Evolutionary conservation across 2,888 invertebrate genomes (phyloP).

Genomic region (Meiosimyza decipiens): DNA sequence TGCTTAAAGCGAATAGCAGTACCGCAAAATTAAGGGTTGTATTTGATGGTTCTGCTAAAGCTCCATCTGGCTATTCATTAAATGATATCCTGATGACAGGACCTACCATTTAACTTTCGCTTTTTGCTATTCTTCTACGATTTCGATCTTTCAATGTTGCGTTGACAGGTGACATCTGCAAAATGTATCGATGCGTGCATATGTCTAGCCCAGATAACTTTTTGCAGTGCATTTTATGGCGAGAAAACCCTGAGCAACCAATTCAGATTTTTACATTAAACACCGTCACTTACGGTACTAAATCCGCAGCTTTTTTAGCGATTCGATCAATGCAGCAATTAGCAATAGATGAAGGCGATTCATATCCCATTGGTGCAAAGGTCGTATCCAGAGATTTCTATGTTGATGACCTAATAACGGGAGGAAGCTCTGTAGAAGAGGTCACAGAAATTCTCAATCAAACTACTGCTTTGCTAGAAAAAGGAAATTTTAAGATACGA

Average conservation of each 20-base stretch:
- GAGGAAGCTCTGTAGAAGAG: conserved; percentile 29
- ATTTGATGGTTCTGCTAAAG: conserved; percentile 18
- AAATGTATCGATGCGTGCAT: conserved; percentile 30
- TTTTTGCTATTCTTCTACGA: conserved; percentile 19
- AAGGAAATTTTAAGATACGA: conserved; percentile 32
- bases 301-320: conserved; percentile 3
- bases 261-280: conserved; percentile 22
- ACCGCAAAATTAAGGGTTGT: conserved; percentile 28
- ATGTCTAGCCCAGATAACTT: conserved; percentile 15
- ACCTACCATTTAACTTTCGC: conserved; percentile 20
- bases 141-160: conserved; percentile 25
- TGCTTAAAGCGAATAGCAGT: conserved; percentile 22
- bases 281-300: conserved; percentile 31
- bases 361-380: too few relatives aligned
- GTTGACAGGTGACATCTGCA: conserved; percentile 27
- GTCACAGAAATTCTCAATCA: conserved; percentile 26
- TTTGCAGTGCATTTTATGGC: conserved; percentile 30
- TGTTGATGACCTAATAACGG: conserved; percentile 40
- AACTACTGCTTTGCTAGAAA: conserved; percentile 3
- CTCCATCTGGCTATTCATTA: conserved; percentile 7
- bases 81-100: conserved; percentile 28
- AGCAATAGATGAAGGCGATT: conserved; percentile 1
- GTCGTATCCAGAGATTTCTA: conserved; percentile 37
- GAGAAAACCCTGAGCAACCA: conserved; percentile 3
- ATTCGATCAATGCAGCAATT: conserved; percentile 23